Evolutionary conservation across 2,888 invertebrate genomes (phyloP).

Genomic region (Smittia sp.): DNA sequence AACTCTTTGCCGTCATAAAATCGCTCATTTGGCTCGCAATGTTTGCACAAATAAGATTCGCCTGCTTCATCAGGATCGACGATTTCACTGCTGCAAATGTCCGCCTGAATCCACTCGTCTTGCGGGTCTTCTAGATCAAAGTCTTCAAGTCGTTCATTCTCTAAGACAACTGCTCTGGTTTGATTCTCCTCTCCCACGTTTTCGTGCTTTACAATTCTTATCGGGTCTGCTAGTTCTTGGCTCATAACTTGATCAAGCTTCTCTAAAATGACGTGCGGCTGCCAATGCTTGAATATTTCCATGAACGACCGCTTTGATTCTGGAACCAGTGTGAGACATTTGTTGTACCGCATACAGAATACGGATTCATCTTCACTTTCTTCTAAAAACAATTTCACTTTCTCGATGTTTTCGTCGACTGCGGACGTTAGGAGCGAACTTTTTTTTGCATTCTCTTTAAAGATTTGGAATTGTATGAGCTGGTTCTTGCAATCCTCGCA

Average conservation of each 20-base stretch:
- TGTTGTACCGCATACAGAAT: slow-evolving; percentile 11
- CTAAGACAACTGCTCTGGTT: background rate
- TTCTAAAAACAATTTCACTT: background rate
- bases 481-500: slow-evolving; percentile 15
- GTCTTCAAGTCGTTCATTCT: background rate
- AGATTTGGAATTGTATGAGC: background rate
- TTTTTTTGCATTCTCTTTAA: background rate
- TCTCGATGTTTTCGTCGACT: background rate
- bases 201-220: too few relatives aligned
- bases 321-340: background rate
- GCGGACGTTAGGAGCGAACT: background rate
- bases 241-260: too few relatives aligned
- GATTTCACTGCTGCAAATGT: background rate
- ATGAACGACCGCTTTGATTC: slow-evolving; percentile 16
- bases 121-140: background rate
- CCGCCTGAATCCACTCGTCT: background rate
- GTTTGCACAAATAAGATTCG: background rate
- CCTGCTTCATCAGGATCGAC: background rate
- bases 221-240: too few relatives aligned
- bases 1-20: background rate
- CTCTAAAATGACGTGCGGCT: background rate
- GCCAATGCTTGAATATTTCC: slow-evolving; percentile 3
- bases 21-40: background rate
- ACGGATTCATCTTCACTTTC: background rate
- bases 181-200: background rate